Evolutionary conservation across 2,113 vertebrate genomes (phyloP), one percentile per base, ranked within the genome.

Genomic region (Synchiropus splendidus): DNA sequence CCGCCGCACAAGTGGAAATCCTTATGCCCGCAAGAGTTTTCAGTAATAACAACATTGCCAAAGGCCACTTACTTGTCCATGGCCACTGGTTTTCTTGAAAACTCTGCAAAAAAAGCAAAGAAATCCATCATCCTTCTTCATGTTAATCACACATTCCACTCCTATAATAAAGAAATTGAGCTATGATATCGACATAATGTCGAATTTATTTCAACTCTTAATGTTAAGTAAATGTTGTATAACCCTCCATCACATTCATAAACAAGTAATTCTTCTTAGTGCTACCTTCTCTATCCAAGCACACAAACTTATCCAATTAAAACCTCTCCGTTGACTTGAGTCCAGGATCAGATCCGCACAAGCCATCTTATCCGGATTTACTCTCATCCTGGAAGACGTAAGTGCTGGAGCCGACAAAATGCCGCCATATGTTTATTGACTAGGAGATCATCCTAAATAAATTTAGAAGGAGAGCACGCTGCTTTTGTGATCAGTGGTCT

Each of bases 1-100:
- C 42, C 17, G n/a, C 58, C 61, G n/a, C n/a, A 54, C 30, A 45
- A 76, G 62, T 44, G 18, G 32, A 44, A 47, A 48, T 55, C 58
- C 58, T 61, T 49, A 43, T 55, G 21, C 42, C 51, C 33, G 44
- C 32, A 39, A 39, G 41, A 18, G 30, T 51, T 27, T 47, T 55
- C 63, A 50, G 32, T 62, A 67, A 64, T 74, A 44, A 66, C 34
- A 51, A 45, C 37, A 46, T 64, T 27, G 54, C 41, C 21, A 56
- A 38, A 36, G 32, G 46, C 51, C 33, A 58, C 84, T 82, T 79
- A 92, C 91, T 81, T 85, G 86, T 61, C 72, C 78, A 51, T 88
- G 88, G 68, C 72, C 68, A 40, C 86, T 88, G 62, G 83, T 91
- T 85, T 95, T 92, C 86, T 89, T 95, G 61, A 83, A 92, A 57